These are phyloP conservation scores for Acanthosepion pharaonis DNA, from an alignment of 2,888 invertebrate species.

Conservation along the genomic window DNA sequence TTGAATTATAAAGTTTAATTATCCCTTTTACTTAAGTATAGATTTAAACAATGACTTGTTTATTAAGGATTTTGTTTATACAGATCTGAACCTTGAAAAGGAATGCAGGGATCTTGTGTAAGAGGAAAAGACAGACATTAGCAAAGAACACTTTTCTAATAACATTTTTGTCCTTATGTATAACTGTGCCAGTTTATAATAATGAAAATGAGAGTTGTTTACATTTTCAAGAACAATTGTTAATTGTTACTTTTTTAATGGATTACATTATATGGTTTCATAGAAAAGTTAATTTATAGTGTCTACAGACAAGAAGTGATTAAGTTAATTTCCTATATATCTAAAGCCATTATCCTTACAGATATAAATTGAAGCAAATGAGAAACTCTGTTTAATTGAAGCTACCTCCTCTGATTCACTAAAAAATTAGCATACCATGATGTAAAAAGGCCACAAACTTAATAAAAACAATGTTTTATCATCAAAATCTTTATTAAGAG, in stretches of 20 bases:
- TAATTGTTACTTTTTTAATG: not conserved
- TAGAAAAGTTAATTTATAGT: not conserved
- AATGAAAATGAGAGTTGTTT: not conserved
- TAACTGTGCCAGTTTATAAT: not conserved
- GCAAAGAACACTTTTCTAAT: not conserved
- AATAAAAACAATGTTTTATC: no score
- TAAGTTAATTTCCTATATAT: not conserved
- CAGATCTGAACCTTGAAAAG: not conserved
- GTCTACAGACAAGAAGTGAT: not conserved
- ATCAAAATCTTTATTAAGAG: no score
- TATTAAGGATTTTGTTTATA: not conserved
- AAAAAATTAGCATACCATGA: not conserved
- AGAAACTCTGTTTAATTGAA: no score
- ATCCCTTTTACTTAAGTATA: not conserved
- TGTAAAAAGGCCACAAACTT: not conserved
- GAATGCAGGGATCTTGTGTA: not conserved
- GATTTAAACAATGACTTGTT: not conserved
- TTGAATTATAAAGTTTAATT: not conserved
- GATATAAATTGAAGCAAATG: not conserved
- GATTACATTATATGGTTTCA: not conserved
- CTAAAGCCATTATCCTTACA: not conserved
- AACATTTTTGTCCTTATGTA: not conserved
- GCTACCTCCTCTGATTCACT: no score
- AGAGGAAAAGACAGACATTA: not conserved
- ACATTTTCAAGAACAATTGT: not conserved